Evolutionary conservation across 2,113 vertebrate species (phyloP), one percentile per base, ranked within the genome.

Genomic region (Panthera leo): DNA sequence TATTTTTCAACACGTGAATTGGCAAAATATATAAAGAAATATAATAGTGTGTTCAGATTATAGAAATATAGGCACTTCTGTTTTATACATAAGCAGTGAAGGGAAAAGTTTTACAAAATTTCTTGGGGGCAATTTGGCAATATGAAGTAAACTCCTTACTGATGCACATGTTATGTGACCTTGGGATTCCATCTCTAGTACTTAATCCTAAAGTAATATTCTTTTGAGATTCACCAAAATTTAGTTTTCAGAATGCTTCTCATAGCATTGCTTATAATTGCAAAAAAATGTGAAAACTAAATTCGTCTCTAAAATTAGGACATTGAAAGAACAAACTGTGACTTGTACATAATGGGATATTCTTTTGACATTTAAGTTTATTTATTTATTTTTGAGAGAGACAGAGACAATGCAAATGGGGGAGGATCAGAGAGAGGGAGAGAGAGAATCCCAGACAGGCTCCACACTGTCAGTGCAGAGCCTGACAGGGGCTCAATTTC

Each of bases 71-170:
- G 18, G 23, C 13, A 51, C 34, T 75, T 75, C 21, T 73, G 71
- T 71, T 65, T 75, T 36, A 65, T 31, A 61, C 14, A 75, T 48
- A 48, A 79, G 36, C 31, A 78, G 34, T 78, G 29, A 63, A 25
- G 29, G 36, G 27, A 61, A 91, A 71, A 48, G 9, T 31, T 91
- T 70, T 45, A 45, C 7, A 58, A 58, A 82, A 82, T 34, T 70
- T 82, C 16, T 82, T 88, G 3, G 45, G 27, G 29, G 65, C 13
- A 83, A 71, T 83, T 83, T 71, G 67, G 23, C n/a, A 55, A 75
- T 88, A 73, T 48, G 39, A 92, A 92, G 61, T 73, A 92, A 85
- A 63, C 53, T n/a, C 67, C 21, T 92, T 84, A 92, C n/a, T 71
- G 63, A 84, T 36, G 7, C 6, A 63, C 31, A 73, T 70, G 34